These are phyloP conservation scores for Naja naja DNA, from an alignment of 2,113 vertebrate species.

Conservation along the genomic window DNA sequence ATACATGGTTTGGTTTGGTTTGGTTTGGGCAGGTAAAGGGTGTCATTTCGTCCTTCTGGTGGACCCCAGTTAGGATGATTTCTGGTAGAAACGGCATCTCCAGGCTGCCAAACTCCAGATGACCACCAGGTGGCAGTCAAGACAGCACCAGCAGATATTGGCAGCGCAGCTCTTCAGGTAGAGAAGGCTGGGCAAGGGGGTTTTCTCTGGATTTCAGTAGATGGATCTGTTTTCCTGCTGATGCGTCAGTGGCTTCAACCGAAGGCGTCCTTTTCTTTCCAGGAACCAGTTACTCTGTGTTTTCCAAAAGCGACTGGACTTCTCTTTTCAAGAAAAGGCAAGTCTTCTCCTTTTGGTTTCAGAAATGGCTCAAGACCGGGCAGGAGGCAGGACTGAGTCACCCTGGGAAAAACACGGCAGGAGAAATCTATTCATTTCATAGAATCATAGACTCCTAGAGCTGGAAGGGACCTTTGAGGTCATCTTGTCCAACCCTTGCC, in stretches of 20 bases:
- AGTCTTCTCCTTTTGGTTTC: background rate
- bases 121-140: background rate
- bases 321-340: background rate
- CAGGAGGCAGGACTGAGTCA: background rate
- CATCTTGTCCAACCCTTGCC: background rate
- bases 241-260: background rate
- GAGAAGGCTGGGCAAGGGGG: background rate
- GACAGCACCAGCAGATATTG: background rate
- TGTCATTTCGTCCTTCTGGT: background rate
- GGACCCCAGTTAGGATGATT: background rate
- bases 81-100: background rate
- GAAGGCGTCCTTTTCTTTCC: background rate
- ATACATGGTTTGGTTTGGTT: background rate
- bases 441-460: background rate
- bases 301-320: background rate
- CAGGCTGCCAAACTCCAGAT: background rate
- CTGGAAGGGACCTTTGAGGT: background rate
- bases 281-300: background rate
- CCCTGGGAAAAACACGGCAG: background rate
- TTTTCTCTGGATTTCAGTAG: background rate
- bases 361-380: background rate
- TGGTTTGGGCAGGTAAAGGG: background rate
- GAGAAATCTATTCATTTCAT: background rate
- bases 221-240: background rate
- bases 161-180: background rate